These are phyloP conservation scores for Amblyteles armatorius DNA, from an alignment of 2,888 invertebrate species.

Conservation along the genomic window DNA sequence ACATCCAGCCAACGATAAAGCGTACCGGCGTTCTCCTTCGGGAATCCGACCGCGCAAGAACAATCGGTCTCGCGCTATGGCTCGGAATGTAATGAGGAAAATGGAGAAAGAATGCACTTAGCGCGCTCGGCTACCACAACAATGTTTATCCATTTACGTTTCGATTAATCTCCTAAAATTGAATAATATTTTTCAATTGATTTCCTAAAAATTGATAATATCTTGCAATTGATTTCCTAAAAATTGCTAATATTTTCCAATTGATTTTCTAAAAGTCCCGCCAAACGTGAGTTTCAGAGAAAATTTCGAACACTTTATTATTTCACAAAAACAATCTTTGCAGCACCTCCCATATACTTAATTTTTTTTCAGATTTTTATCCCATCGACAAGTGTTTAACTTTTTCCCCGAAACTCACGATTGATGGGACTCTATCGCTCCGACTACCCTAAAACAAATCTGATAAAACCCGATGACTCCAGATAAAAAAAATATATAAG, in stretches of 20 bases:
- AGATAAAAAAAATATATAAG: background rate
- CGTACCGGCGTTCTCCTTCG: constrained; percentile 25
- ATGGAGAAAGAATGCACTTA: constrained; percentile 39
- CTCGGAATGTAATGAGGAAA: constrained; percentile 54
- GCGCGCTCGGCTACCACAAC: constrained; percentile 45
- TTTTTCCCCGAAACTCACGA: too few species aligned
- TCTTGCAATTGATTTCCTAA: too few species aligned
- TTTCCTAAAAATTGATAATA: background rate
- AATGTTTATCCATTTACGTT: background rate
- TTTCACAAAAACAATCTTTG: too few species aligned
- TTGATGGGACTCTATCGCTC: too few species aligned
- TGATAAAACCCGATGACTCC: too few species aligned
- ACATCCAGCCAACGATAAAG: constrained; percentile 46
- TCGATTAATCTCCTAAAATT: background rate
- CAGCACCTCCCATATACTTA: too few species aligned
- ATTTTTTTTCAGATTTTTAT: too few species aligned
- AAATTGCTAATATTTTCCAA: background rate
- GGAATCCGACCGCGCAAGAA: constrained; percentile 38
- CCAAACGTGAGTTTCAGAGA: too few species aligned
- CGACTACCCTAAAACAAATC: too few species aligned
- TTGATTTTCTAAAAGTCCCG: too few species aligned
- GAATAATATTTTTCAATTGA: background rate
- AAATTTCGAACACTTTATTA: too few species aligned
- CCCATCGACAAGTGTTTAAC: too few species aligned
- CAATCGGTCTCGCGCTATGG: constrained; percentile 36